Base-by-base conservation (phyloP, 2,888 invertebrate species). In the Tetrapedia diversipes region DNA sequence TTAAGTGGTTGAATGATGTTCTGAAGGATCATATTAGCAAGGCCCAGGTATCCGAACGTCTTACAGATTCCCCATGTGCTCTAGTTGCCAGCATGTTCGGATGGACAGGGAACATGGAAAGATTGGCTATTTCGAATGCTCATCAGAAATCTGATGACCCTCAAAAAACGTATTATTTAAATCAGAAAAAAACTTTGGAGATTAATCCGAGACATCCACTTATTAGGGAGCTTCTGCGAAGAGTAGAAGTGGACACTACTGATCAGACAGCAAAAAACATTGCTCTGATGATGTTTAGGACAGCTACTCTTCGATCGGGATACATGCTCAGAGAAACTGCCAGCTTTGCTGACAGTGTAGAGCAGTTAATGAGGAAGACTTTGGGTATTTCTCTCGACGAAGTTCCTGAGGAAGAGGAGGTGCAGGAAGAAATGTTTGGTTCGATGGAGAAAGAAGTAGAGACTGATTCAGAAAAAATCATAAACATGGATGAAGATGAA, bases 31-130 rank as follows among this genome's bases (percentile, higher is more conserved):
- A 95, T 90, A 93, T 96, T 83, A 93, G 93, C 73, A 98, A 97
- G 92, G 97, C 97, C 1, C 93, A 94, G 64, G 93, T 99, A 29
- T 98, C 98, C 2, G 97, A 98, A 86, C 94, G 98, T 70, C 93
- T 99, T 71, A 95, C 96, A 75, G 96, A 95, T 88, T 98, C 99
- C 8, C 99, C 99, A 0, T 98, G 98, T 92, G 99, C 98, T 63
- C 94, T 99, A 63, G 98, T 99, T 57, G 99, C 99, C 82, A 96
- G 97, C 75, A 96, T 97, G 93, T 99, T 98, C 93, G 99, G 99
- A 85, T 99, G 99, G 99, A 98, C 99, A 86, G 99, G 99, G 88
- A 99, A 99, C 92, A 99, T 99, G 99, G 99, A 99, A 93, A 94
- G 99, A 60, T 94, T 99, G 82, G 98, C 99, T 79, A 93, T 97